Base-by-base conservation (phyloP, 92 coral and sea anemone genomes). In the Parazoanthus swiftii region DNA sequence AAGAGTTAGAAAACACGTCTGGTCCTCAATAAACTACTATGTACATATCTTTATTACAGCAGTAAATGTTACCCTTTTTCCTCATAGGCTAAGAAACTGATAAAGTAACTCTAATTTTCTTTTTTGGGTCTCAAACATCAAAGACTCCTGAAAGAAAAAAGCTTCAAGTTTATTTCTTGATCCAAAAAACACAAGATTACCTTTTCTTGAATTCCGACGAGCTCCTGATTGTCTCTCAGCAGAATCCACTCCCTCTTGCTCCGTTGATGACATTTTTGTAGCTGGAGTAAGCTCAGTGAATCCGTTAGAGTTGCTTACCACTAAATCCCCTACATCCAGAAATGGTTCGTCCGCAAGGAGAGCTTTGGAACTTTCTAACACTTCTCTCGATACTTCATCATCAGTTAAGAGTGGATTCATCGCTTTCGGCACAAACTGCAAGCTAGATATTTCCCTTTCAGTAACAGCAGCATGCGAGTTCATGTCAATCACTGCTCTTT, bases 311-410 rank as follows among this genome's bases (percentile, higher is more conserved):
- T 73, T 86, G 43, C 79, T 80, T 26, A 35, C 74, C 1, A 81
- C 50, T 39, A 73, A 80, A 21, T 79, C 93, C 4, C 94, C 71
- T 21, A 91, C 74, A 72, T 92, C 95, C 79, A 91, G 16, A 42
- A 86, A 89, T 44, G 98, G 86, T 25, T 95, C 98, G 75, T 96
- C 96, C 9, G 90, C 96, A 71, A 93, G 82, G 16, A 95, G 85
- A 3, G 97, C 95, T 33, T 91, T 89, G 13, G 98, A 92, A 76
- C 95, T 93, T 67, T 96, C 96, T 25, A 91, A 83, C 16, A 96
- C 81, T 89, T 94, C 94, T 68, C 94, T 90, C 23, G 94, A 89
- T 75, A 93, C 86, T 5, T 42, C 90, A 42, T 94, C 94, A 29
- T 96, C 94, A 29, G 85, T 83, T 14, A 56, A 29, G 23, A 81